Conservation (phyloP, 2,797 vertebrate genomes). For the Pteronotus mesoamericanus region DNA sequence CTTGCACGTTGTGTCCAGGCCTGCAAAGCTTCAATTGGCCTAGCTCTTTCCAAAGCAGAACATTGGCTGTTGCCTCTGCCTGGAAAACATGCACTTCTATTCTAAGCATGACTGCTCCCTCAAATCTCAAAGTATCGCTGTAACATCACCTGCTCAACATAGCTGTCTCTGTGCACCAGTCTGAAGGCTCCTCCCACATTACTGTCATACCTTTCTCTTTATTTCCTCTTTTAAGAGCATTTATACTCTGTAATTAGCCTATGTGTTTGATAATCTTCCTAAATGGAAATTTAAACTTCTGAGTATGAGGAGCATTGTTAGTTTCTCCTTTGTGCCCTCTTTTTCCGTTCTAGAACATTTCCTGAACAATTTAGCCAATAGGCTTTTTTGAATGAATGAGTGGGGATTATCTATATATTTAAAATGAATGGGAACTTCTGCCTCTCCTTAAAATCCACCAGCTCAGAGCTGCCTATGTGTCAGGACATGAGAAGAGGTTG, state of each 20-base stretch:
- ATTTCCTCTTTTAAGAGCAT: background rate
- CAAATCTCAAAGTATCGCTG: background rate
- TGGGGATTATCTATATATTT: background rate
- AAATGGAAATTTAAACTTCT: background rate
- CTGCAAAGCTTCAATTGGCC: background rate
- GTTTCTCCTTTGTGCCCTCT: background rate
- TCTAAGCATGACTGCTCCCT: background rate
- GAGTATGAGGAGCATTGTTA: background rate
- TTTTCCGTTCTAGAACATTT: background rate
- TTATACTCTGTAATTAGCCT: background rate
- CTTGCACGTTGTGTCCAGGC: accelerated
- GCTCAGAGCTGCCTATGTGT: too few relatives aligned
- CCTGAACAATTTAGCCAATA: background rate
- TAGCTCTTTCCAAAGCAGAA: background rate
- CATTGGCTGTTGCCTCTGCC: background rate
- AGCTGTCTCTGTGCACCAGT: background rate
- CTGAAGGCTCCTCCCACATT: background rate
- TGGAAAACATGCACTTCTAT: background rate
- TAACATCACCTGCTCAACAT: background rate
- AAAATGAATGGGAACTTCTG: background rate
- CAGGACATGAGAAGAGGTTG: background rate
- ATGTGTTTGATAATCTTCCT: background rate
- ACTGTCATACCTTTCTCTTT: background rate
- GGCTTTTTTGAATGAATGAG: background rate
- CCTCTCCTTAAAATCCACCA: background rate